Base-by-base conservation (phyloP, 2,113 vertebrate genomes). In the Tupaia chinensis region DNA sequence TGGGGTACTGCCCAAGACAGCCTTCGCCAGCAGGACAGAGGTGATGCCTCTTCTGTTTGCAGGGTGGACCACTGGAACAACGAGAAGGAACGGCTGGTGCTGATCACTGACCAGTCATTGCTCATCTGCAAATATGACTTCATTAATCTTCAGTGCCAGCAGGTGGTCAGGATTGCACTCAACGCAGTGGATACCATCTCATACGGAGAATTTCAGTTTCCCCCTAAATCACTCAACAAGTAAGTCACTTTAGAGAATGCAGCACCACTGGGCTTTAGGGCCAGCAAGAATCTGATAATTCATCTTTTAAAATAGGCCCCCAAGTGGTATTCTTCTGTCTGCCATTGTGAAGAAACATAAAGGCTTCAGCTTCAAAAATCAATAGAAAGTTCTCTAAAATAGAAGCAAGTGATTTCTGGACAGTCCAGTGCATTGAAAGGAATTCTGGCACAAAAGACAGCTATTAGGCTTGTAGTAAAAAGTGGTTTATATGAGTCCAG, bases 21-120 rank as follows among this genome's bases (percentile, higher is more conserved):
- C n/a, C 7, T 4, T 20, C 25, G n/a, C 27, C 5, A 12, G 82
- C 9, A 22, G 14, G 56, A 56, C 68, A 9, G 54, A 74, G 63
- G 27, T 14, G 54, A 63, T 20, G n/a, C 1, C 15, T 17, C 15
- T 23, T 68, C 27, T 0, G 6, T 60, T 27, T 23, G 6, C 81
- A 99, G 99, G 96, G 97, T 99, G 4, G 99, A 99, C 96, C 99
- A 99, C 97, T 99, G 99, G 99, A 99, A 99, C 98, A 99, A 99
- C 0, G 99, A 99, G 95, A 99, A 99, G 98, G 99, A 99, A 92
- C 98, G 99, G 13, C 98, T 99, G 4, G 99, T 99, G 83, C 99
- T 99, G 3, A 98, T 99, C 96, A 99, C 99, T 0, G 99, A 99
- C 25, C 99, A 99, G 98, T 99, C 99, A 29, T 98, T 99, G 84